phyloP scores from a whole-genome alignment of 2,888 invertebrate genomes.

The Clusia tigrina region DNA sequence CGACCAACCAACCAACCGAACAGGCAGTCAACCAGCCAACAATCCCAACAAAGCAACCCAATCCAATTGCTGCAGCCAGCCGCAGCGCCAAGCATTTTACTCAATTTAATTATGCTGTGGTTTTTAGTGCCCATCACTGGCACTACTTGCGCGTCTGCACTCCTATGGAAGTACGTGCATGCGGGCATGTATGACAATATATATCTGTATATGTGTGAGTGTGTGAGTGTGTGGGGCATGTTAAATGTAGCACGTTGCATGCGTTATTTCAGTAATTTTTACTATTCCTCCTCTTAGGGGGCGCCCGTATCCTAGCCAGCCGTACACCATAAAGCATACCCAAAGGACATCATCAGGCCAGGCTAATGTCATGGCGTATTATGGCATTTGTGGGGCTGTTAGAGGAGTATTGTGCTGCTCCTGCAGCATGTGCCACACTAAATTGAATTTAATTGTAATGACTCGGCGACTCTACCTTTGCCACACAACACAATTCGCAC shows the following conservation, averaged over 20 bases:
- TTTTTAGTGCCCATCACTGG: constrained; percentile 18
- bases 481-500: too few relatives aligned
- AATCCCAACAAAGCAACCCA: neutral
- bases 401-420: constrained; percentile 16
- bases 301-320: neutral
- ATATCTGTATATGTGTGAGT: neutral
- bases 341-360: constrained; percentile 27
- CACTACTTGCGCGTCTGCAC: constrained; percentile 8
- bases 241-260: constrained; percentile 22
- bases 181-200: neutral
- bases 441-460: constrained; percentile 39
- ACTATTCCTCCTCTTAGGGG: neutral
- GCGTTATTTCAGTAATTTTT: constrained; percentile 23
- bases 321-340: constrained; percentile 14
- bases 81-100: constrained; percentile 22
- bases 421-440: constrained; percentile 22
- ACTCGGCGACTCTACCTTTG: constrained; percentile 42
- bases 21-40: neutral
- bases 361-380: constrained; percentile 6
- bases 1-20: neutral
- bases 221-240: neutral
- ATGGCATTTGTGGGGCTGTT: neutral
- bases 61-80: constrained; percentile 5
- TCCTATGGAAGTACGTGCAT: neutral
- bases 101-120: constrained; percentile 51